Evolutionary conservation across 2,113 vertebrate species (phyloP).

Genomic region (Phylloscopus whistleri): DNA sequence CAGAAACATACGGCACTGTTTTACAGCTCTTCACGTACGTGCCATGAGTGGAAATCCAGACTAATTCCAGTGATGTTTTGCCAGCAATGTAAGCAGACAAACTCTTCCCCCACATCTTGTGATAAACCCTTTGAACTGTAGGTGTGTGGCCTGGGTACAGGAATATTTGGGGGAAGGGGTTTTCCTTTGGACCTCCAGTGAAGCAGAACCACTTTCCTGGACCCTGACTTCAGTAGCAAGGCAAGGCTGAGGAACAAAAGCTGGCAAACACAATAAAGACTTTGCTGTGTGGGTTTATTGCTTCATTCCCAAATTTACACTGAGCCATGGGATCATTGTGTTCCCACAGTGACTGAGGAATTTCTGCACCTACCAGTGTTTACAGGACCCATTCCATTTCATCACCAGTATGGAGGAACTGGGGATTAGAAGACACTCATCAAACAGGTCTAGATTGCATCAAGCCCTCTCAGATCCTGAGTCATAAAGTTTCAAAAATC

Average conservation of each 20-base stretch:
- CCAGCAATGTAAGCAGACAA: background rate
- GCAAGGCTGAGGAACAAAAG: background rate
- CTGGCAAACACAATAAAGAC: background rate
- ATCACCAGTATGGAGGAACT: background rate
- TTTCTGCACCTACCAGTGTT: background rate
- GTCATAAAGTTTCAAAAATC: background rate
- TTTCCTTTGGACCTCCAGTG: background rate
- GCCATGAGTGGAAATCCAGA: slow-evolving; percentile 32
- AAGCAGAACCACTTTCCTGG: background rate
- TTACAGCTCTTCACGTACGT: background rate
- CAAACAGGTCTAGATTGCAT: background rate
- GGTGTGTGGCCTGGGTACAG: background rate
- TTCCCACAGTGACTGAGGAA: background rate
- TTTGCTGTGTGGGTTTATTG: background rate
- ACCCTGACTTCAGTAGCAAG: background rate
- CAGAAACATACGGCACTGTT: background rate
- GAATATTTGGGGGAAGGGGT: background rate
- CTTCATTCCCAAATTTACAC: background rate
- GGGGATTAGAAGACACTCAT: background rate
- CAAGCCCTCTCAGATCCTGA: background rate
- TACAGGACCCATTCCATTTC: background rate
- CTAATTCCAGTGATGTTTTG: slow-evolving; percentile 22
- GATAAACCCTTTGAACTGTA: slow-evolving; percentile 26
- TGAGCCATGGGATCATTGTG: background rate
- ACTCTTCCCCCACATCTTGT: background rate